These are phyloP conservation scores for Netelia fuscicornis DNA, from an alignment of 2,888 invertebrate genomes.

Conservation along the genomic window DNA sequence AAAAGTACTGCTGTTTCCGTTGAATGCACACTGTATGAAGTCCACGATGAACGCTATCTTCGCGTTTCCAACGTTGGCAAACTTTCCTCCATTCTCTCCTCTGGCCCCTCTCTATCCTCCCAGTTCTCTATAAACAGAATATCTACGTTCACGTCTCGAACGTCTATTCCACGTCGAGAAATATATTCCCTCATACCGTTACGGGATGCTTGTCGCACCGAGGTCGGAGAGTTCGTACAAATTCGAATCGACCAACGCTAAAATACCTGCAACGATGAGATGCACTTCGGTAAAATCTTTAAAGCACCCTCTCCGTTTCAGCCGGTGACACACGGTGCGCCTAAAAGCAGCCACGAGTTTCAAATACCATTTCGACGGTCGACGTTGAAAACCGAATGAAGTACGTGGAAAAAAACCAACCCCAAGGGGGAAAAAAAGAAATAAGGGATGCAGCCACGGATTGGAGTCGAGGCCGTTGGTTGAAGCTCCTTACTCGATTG, in stretches of 20 bases:
- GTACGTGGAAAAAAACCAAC: slow-evolving; percentile 33
- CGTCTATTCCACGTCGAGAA: slow-evolving; percentile 53
- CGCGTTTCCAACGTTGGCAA: not conserved
- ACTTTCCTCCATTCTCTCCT: slow-evolving; percentile 8
- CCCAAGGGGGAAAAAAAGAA: slow-evolving; percentile 14
- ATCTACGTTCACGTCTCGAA: slow-evolving; percentile 37
- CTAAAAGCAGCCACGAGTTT: slow-evolving; percentile 56
- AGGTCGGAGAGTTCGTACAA: slow-evolving; percentile 16
- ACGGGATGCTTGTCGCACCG: slow-evolving; percentile 35
- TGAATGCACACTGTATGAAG: not conserved
- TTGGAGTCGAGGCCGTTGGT: slow-evolving; percentile 8
- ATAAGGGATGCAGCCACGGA: slow-evolving; percentile 12
- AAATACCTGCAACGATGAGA: slow-evolving; percentile 49
- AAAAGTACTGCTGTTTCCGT: slow-evolving; percentile 69
- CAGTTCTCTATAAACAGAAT: not conserved
- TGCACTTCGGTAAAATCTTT: slow-evolving; percentile 61
- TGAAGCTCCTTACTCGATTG: slow-evolving; percentile 46
- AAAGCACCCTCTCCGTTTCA: slow-evolving; percentile 55
- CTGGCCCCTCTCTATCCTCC: not conserved
- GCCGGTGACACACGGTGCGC: slow-evolving; percentile 43
- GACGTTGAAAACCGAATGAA: slow-evolving; percentile 49
- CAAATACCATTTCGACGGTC: slow-evolving; percentile 8
- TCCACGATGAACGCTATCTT: slow-evolving; percentile 8
- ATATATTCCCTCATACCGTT: slow-evolving; percentile 47
- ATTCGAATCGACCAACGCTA: slow-evolving; percentile 35